Base-by-base conservation (phyloP, 2,113 vertebrate species). In the Pachypanchax playfairii region DNA sequence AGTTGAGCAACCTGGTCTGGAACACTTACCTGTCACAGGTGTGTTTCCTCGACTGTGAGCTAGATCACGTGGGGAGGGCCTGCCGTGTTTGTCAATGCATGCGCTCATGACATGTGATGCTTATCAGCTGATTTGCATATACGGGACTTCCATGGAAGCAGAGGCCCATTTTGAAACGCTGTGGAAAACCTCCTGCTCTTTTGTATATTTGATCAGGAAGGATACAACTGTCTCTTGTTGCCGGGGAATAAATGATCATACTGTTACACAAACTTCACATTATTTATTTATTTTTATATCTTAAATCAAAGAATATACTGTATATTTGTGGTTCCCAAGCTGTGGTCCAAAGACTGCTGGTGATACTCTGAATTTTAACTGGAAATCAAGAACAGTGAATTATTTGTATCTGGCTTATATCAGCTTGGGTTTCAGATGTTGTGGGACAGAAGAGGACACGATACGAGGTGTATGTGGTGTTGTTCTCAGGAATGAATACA, bases 91-190 rank as follows among this genome's bases (percentile, higher is more conserved):
- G 38, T 51, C 18, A n/a, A 35, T 56, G 44, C 65, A 17, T 42
- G 70, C 50, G 48, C 69, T 61, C 65, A n/a, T 54, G 67, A 63
- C 55, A n/a, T 66, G 68, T 80, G 77, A 65, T 35, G 57, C 55
- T 38, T 0, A 14, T 2, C n/a, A 10, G 42, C 80, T 87, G 28
- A 50, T 92, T 92, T 92, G 89, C 89, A 91, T 90, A n/a, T n/a
- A 73, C 4, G n/a, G 82, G 73, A 78, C 85, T 91, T 90, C 86
- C 89, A 77, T 88, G 82, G 86, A 91, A 86, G 80, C 80, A 64
- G 29, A 33, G 36, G 58, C 59, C 79, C 12, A 55, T 80, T 84
- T 79, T 48, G 79, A 80, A 84, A 70, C 25, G 39, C 55, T 55
- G 77, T 62, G 80, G 87, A 87, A 91, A 92, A 85, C 72, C 49